Percentiles rank a stretch among this genome's conserved stretches.
These are phyloP conservation scores for Grammomys dolichurus DNA, from an alignment of 2,113 vertebrate genomes.

Conservation along the genomic window DNA sequence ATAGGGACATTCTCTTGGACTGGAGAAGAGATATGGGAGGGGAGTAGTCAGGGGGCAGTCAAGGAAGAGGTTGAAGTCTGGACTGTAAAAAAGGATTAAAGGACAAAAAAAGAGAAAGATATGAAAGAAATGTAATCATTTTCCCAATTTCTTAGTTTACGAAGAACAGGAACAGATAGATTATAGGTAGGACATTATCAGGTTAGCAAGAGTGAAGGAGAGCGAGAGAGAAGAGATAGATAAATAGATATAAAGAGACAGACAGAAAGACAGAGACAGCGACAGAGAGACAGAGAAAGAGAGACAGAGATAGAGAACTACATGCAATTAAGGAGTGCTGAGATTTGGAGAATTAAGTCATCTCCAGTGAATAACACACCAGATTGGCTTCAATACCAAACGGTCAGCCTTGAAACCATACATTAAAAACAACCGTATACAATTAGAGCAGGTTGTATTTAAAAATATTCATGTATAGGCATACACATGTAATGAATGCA, in stretches of 20 bases:
- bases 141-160: background rate
- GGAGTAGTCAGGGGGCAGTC: too few relatives aligned
- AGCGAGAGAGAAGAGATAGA: too few relatives aligned
- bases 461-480: background rate
- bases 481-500: background rate
- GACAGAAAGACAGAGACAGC: too few relatives aligned
- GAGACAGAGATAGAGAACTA: background rate
- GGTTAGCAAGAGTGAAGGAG: background rate
- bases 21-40: too few relatives aligned
- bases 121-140: background rate
- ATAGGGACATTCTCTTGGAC: too few relatives aligned
- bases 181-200: background rate
- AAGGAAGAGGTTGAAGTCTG: too few relatives aligned
- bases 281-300: background rate
- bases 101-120: too few relatives aligned
- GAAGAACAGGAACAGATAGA: background rate
- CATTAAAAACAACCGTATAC: background rate
- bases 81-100: too few relatives aligned
- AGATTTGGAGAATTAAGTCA: background rate
- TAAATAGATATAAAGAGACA: too few relatives aligned
- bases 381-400: background rate
- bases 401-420: background rate
- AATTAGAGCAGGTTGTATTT: background rate
- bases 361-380: background rate
- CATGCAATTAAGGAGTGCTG: background rate